phyloP scores from a whole-genome alignment of 1,140 invertebrate genomes.

The Drosophila sechellia region DNA sequence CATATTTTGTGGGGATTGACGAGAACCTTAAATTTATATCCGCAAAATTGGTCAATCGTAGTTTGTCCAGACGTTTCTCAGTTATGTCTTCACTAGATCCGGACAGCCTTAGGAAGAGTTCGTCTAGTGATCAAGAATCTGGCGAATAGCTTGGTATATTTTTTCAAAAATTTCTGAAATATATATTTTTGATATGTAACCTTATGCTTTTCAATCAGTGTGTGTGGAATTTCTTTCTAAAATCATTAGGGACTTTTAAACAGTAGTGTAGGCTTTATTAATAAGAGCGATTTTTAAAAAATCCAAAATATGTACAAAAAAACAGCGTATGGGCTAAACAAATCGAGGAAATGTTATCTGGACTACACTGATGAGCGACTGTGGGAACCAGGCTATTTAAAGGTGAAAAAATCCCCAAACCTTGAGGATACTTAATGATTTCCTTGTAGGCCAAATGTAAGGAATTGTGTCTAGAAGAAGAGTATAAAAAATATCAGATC shows the following conservation, averaged over 20 bases:
- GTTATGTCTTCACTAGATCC: conserved; percentile 5
- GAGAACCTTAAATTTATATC: conserved; percentile 2
- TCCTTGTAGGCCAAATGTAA: conserved; percentile 38
- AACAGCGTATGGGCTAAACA: background rate
- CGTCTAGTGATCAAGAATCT: background rate
- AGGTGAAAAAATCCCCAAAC: background rate
- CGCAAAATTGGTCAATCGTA: background rate
- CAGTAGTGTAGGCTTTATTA: background rate
- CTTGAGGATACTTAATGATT: background rate
- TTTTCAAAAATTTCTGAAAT: background rate
- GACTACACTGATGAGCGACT: background rate
- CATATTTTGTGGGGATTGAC: conserved; percentile 31
- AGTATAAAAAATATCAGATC: conserved; percentile 36
- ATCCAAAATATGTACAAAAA: background rate
- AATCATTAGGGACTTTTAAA: too few relatives aligned
- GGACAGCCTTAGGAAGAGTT: background rate
- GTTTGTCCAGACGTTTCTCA: background rate
- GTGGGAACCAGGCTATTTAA: background rate
- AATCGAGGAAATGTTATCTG: background rate
- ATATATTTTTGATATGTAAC: background rate
- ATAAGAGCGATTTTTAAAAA: background rate
- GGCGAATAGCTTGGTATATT: background rate
- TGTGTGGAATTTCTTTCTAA: too few relatives aligned
- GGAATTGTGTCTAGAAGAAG: conserved; percentile 33
- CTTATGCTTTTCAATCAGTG: too few relatives aligned